Evolutionary conservation across 2,113 vertebrate species (phyloP), one percentile per base, ranked within the genome.

Genomic region (Catharus bicknelli): DNA sequence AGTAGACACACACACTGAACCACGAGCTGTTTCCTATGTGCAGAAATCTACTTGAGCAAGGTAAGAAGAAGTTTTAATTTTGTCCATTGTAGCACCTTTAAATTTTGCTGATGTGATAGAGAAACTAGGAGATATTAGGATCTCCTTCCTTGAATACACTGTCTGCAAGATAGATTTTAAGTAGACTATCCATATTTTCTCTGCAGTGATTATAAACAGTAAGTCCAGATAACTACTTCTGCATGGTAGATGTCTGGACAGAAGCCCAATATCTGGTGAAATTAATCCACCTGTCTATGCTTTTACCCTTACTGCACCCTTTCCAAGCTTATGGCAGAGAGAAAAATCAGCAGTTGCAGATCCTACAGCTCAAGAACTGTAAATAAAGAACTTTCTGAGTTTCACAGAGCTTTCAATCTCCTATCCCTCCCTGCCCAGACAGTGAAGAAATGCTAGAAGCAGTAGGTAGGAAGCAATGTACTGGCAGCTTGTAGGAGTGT

Each of bases 381-480:
- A 53, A 63, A 4, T 47, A 16, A 62, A 72, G 63, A 66, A 51
- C 4, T 53, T 88, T 51, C 8, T 59, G 27, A 66, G 26, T 58
- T 86, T 69, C 26, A 73, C 26, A 79, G 38, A 45, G 32, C 25
- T 58, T 68, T 64, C 7, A 2, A 27, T 51, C 87, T 82, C 47
- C 50, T 75, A 42, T 10, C 16, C 6, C 14, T 90, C 11, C 38
- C 40, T 86, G 16, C 16, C 18, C 67, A 86, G 74, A 79, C 70
- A 83, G 75, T 38, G 29, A 50, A 76, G 62, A 90, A 90, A 88
- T 43, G 32, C 11, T 94, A 72, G 73, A 94, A 92, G 80, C 54
- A 84, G 62, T 77, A 96, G 94, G 81, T 96, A 95, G 81, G 75
- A 90, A 92, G 75, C 81, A 79, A 92, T 47, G 26, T 84, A 92